These are phyloP conservation scores for Tenthredo mesomela DNA, from an alignment of 2,888 invertebrate species.

Conservation along the genomic window DNA sequence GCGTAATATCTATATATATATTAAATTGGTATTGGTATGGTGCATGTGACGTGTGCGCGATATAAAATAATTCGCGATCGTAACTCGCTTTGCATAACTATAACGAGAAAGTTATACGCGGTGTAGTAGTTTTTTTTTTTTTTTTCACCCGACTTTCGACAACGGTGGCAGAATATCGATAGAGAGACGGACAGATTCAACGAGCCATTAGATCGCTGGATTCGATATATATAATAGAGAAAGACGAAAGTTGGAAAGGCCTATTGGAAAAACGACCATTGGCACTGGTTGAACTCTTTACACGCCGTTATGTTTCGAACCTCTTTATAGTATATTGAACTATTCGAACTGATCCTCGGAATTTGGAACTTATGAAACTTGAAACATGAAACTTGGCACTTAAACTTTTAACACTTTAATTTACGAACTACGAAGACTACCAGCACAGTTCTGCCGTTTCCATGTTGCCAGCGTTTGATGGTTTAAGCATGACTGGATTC, in stretches of 20 bases:
- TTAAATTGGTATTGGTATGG: not conserved
- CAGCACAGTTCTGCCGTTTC: not conserved
- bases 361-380: not conserved
- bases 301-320: not conserved
- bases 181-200: not conserved
- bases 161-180: not conserved
- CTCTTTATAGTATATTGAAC: not conserved
- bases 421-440: not conserved
- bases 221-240: no score
- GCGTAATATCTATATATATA: no score
- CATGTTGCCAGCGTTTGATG: conserved; percentile 13
- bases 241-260: not conserved
- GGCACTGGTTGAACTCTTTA: not conserved
- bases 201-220: not conserved
- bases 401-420: not conserved
- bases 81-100: conserved; percentile 46
- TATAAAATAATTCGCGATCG: not conserved
- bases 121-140: no score
- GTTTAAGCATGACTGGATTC: conserved; percentile 51
- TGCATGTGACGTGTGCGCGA: not conserved
- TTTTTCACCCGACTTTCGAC: conserved; percentile 19
- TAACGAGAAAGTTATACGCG: conserved; percentile 32
- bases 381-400: not conserved
- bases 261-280: not conserved
- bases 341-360: not conserved